A percentile compares a stretch with the other conserved stretches of the same genome.
phyloP scores from a whole-genome alignment of 2,888 invertebrate genomes.

The Agriotes lineatus region DNA sequence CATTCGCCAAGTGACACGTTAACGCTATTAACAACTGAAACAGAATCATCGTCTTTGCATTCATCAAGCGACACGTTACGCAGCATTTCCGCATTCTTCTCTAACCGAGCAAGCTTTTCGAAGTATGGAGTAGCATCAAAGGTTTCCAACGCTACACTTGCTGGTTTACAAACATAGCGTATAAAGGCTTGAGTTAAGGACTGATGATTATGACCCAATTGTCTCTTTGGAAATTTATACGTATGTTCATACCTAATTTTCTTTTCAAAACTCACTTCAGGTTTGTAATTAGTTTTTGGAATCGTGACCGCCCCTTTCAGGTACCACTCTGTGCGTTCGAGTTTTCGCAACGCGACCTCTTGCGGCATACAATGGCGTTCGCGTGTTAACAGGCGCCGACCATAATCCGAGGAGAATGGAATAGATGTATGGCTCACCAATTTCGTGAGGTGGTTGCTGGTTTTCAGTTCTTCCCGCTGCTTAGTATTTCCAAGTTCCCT shows the following conservation, averaged over 20 bases:
- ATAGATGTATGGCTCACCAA: conserved; percentile 50
- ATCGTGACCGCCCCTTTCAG: conserved; percentile 46
- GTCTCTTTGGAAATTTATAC: conserved; percentile 53
- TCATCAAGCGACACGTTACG: neutral
- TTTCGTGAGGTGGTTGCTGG: conserved; percentile 29
- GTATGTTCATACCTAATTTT: conserved; percentile 35
- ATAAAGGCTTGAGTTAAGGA: conserved; percentile 41
- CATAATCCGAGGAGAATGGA: conserved; percentile 60
- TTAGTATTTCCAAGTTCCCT: neutral
- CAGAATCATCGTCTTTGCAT: neutral
- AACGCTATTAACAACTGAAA: no score
- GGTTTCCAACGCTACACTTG: conserved; percentile 35
- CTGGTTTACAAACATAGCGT: conserved; percentile 36
- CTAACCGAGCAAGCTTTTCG: neutral
- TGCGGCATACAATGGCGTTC: conserved; percentile 51
- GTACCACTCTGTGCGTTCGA: conserved; percentile 57
- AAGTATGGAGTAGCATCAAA: conserved; percentile 21
- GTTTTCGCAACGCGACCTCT: conserved; percentile 49
- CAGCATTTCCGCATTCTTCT: neutral
- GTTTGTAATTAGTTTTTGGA: conserved; percentile 3
- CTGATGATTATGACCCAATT: conserved; percentile 46
- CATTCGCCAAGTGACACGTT: no score
- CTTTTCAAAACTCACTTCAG: conserved; percentile 28
- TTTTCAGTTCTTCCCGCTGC: conserved; percentile 13
- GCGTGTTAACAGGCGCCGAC: conserved; percentile 51